phyloP scores from a whole-genome alignment of 92 coral and sea anemone species.

The Zoanthus solanderi region DNA sequence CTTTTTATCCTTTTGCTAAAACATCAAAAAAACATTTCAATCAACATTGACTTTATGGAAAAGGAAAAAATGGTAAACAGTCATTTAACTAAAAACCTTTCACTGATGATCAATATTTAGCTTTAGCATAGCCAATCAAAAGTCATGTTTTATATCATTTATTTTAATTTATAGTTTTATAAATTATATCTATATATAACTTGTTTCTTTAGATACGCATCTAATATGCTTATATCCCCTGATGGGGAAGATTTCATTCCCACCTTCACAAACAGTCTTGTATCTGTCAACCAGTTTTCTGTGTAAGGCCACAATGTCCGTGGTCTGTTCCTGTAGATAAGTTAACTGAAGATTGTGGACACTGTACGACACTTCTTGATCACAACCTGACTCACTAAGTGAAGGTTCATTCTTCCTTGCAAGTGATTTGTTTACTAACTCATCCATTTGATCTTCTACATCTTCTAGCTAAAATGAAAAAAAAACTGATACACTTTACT shows the following conservation, averaged over 20 bases:
- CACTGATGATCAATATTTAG: too few species aligned
- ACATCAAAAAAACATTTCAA: too few species aligned
- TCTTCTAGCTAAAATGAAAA: constrained; percentile 73
- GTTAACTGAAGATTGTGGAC: constrained; percentile 91
- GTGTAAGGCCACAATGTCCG: constrained; percentile 73
- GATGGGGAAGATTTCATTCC: background rate
- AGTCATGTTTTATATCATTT: too few species aligned
- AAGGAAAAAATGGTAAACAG: too few species aligned
- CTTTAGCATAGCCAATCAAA: too few species aligned
- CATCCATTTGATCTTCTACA: constrained; percentile 95
- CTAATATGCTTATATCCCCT: background rate
- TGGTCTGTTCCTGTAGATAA: constrained; percentile 75
- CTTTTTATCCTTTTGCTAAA: too few species aligned
- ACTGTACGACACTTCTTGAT: constrained; percentile 57
- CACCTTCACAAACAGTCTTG: constrained; percentile 71
- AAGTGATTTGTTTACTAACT: constrained; percentile 87
- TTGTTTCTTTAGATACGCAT: too few species aligned
- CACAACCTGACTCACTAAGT: constrained; percentile 46
- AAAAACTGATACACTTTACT: background rate
- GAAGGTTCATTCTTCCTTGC: constrained; percentile 72
- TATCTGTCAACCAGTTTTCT: constrained; percentile 82
- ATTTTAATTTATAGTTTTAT: too few species aligned
- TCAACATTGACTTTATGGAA: too few species aligned
- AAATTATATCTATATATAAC: too few species aligned
- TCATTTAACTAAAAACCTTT: too few species aligned